These are phyloP conservation scores for Prenolepis imparis DNA, from an alignment of 2,888 invertebrate species.

Conservation along the genomic window DNA sequence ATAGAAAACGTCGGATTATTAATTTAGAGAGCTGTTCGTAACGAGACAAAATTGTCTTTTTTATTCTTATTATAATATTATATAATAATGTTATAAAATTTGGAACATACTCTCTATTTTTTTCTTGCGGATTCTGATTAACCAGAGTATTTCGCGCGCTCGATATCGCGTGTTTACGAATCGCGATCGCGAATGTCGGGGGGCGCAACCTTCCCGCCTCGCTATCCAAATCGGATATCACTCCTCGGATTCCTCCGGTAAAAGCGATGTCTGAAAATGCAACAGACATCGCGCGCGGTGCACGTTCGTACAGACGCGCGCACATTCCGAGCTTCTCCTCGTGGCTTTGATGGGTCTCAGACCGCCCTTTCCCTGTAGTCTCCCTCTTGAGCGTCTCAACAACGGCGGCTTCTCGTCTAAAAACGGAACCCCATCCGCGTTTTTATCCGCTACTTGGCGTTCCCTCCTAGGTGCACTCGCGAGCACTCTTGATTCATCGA, in stretches of 20 bases:
- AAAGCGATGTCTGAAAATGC: conserved; percentile 74
- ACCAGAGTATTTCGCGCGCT: background rate
- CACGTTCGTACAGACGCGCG: conserved; percentile 65
- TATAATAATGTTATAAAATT: background rate
- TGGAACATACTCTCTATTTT: background rate
- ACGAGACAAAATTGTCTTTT: background rate
- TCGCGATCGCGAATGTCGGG: conserved; percentile 1
- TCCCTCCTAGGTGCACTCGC: conserved; percentile 13
- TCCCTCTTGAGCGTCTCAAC: conserved; percentile 67
- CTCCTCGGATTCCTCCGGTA: conserved; percentile 64
- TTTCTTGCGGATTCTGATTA: background rate
- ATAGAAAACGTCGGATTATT: conserved; percentile 34
- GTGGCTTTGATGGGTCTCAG: conserved; percentile 82
- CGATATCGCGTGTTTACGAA: background rate
- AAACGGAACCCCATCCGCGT: conserved; percentile 75
- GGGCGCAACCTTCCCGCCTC: conserved; percentile 47
- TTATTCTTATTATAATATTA: background rate
- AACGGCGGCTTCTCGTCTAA: conserved; percentile 74
- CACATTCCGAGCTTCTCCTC: conserved; percentile 76
- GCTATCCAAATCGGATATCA: conserved; percentile 59
- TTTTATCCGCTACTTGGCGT: conserved; percentile 71
- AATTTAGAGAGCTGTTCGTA: background rate
- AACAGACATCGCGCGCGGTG: conserved; percentile 73
- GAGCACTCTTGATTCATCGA: conserved; percentile 28
- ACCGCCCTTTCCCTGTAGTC: conserved; percentile 82